Evolutionary conservation across 2,888 invertebrate species (phyloP).

Genomic region (Drymonia ruficornis): DNA sequence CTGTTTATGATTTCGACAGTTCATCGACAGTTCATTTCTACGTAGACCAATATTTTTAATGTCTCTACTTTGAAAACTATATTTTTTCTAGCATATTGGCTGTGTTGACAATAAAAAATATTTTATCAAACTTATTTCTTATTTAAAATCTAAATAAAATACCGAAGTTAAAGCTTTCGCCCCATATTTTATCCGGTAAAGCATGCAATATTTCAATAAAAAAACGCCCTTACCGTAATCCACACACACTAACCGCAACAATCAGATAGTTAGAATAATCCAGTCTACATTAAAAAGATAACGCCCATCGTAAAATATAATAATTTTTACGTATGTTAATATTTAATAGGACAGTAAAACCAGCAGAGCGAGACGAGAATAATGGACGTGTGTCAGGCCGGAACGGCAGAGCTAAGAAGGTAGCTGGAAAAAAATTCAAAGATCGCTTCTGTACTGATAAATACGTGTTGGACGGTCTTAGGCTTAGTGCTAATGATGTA

Average conservation of each 20-base stretch:
- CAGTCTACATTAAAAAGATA: constrained; percentile 33
- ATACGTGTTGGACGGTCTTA: neutral
- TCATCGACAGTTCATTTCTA: too few relatives aligned
- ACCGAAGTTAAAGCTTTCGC: neutral
- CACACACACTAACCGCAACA: neutral
- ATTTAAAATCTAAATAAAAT: neutral
- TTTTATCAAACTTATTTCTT: too few relatives aligned
- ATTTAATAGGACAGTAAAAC: constrained; percentile 76
- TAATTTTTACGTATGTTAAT: constrained; percentile 51
- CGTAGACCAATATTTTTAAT: too few relatives aligned
- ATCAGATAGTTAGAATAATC: constrained; percentile 6
- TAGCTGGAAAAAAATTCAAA: constrained; percentile 57
- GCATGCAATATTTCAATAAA: constrained; percentile 1
- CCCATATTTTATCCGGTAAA: neutral
- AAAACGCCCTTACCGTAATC: neutral
- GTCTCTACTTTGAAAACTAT: too few relatives aligned
- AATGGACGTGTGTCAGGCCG: constrained; percentile 69
- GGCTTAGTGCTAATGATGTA: neutral
- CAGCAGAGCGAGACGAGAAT: constrained; percentile 68
- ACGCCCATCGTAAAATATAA: constrained; percentile 37
- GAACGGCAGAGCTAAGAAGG: constrained; percentile 58
- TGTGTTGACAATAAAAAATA: too few relatives aligned
- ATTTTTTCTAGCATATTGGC: too few relatives aligned
- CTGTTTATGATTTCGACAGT: too few relatives aligned
- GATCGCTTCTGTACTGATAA: constrained; percentile 41